A percentile compares a stretch with the other conserved stretches of the same genome.
phyloP scores from a whole-genome alignment of 2,797 vertebrate genomes.

The Euphonia xanthogaster region DNA sequence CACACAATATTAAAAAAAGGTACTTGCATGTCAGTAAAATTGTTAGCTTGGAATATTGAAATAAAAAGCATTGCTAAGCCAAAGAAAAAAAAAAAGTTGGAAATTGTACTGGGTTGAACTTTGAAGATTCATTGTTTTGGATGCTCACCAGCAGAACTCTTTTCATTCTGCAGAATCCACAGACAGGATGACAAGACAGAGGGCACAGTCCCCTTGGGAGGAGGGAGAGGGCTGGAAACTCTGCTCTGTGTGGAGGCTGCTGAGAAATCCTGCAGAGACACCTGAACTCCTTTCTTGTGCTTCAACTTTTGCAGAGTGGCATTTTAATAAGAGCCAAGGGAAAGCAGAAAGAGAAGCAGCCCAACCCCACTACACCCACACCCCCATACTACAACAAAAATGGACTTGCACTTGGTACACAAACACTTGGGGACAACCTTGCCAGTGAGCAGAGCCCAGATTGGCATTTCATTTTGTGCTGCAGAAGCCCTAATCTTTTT shows the following conservation, averaged over 20 bases:
- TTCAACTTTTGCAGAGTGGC: not conserved
- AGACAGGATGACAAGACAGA: not conserved
- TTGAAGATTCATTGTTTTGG: not conserved
- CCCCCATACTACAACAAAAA: not conserved
- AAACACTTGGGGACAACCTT: not conserved
- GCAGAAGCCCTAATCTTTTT: not conserved
- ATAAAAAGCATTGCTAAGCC: not conserved
- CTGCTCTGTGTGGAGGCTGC: not conserved
- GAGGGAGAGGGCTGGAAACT: not conserved
- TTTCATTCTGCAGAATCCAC: not conserved
- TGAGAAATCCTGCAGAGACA: not conserved
- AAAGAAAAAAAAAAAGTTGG: not conserved
- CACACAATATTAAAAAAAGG: not conserved
- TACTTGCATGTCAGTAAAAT: not conserved
- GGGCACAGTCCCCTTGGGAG: not conserved
- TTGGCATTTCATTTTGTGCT: not conserved
- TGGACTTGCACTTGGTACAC: not conserved
- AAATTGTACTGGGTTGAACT: not conserved
- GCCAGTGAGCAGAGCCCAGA: not conserved
- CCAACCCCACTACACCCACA: not conserved
- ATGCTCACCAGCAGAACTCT: not conserved
- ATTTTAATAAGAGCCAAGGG: not conserved
- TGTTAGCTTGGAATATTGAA: not conserved
- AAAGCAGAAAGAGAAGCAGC: not conserved
- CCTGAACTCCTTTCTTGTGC: not conserved